Base-by-base conservation (phyloP, 1,140 invertebrate genomes). In the Mya arenaria region DNA sequence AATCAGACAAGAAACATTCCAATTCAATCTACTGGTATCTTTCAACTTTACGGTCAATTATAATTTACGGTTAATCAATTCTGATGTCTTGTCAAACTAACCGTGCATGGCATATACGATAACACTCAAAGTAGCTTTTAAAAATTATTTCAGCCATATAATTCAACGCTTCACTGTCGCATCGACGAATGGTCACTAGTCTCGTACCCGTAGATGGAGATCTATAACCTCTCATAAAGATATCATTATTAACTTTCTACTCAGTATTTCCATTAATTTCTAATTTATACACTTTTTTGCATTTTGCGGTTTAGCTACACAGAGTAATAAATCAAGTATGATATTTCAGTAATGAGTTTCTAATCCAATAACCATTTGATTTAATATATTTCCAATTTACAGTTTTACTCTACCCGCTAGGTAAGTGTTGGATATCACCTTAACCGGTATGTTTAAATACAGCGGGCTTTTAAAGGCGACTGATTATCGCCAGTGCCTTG, bases 101-200 rank as follows among this genome's bases (percentile, higher is more conserved):
- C 37, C 60, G 63, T 34, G 48, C n/a, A 30, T 68, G 34, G 52
- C 41, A 55, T 56, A 41, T 28, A 39, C 58, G 36, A 19, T 44
- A 39, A 60, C 56, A 58, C 56, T n/a, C 58, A 13, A 28, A 62
- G 23, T 28, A 60, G 44, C 34, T 75, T 62, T 62, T 62, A 52
- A 36, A 75, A 23, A 23, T 39, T 44, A 32, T 41, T 30, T 41
- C 63, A 25, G 19, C 36, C 39, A 62, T 39, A 60, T 58, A 63
- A 13, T 41, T 41, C 2, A 25, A 62, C 56, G 44, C 39, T 62
- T 55, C 41, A 65, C 60, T 62, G 15, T 10, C 19, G 48, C 48
- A 17, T n/a, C 48, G 48, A 52, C 8, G 48, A 23, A n/a, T 52
- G 48, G 48, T 52, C 48, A 52, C 25, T 52, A 52, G 48, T 23